These are phyloP conservation scores for Turritopsis rubra DNA, from an alignment of 30 jellyfish, hydroid and myxozoan species.

Conservation along the genomic window DNA sequence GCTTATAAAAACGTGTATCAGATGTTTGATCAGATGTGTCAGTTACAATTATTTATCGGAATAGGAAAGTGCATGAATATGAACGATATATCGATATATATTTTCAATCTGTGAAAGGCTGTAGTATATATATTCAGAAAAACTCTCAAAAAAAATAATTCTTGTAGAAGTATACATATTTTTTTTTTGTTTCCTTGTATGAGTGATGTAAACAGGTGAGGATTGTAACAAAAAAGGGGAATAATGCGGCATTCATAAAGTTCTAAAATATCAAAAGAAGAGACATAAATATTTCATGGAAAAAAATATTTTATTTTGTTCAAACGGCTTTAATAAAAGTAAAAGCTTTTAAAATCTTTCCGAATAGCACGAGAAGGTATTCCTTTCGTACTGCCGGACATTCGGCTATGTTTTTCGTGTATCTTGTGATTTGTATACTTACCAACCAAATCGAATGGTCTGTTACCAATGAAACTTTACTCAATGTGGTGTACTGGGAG, in stretches of 20 bases:
- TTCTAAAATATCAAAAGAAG: background rate
- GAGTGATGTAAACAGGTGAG: background rate
- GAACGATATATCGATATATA: too few relatives aligned
- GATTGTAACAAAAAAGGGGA: background rate
- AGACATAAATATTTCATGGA: background rate
- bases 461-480: background rate
- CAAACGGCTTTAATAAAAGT: too few relatives aligned
- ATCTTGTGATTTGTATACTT: background rate
- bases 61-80: too few relatives aligned
- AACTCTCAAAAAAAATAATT: background rate
- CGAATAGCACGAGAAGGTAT: too few relatives aligned
- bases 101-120: too few relatives aligned
- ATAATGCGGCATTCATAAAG: background rate
- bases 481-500: constrained; percentile 2
- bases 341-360: too few relatives aligned
- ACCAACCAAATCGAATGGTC: background rate
- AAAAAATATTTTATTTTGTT: too few relatives aligned
- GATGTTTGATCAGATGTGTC: too few relatives aligned
- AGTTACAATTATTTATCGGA: too few relatives aligned
- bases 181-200: background rate
- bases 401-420: background rate
- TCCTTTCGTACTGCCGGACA: too few relatives aligned
- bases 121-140: background rate
- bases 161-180: background rate
- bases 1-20: too few relatives aligned